Percentiles rank a stretch among this genome's conserved stretches.
phyloP scores from a whole-genome alignment of 2,113 vertebrate genomes.

The Morone saxatilis region DNA sequence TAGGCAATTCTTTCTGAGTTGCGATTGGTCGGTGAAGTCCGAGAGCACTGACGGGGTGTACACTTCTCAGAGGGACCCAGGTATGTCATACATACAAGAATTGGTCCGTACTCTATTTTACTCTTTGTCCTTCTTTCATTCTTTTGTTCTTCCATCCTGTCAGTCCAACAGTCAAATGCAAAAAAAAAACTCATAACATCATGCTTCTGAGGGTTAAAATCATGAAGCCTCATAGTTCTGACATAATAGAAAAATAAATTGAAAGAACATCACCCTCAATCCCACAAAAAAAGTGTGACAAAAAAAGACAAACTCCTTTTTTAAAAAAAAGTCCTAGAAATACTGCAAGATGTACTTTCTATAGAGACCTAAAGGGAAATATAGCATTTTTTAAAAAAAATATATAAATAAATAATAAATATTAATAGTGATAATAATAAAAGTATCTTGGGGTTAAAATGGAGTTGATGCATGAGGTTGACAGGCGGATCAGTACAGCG shows the following conservation, averaged over 20 bases:
- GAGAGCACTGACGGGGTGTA: constrained; percentile 89
- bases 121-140: too few relatives aligned
- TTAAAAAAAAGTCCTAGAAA: background rate
- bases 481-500: background rate
- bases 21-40: constrained; percentile 94
- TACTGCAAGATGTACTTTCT: background rate
- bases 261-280: background rate
- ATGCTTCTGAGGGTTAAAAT: background rate
- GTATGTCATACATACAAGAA: constrained; percentile 74
- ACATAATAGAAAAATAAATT: background rate
- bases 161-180: too few relatives aligned
- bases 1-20: constrained; percentile 94
- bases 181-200: background rate
- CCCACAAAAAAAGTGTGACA: too few relatives aligned
- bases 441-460: too few relatives aligned
- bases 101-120: background rate
- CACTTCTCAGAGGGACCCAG: constrained; percentile 91
- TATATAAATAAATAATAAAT: background rate
- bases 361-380: background rate
- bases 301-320: background rate
- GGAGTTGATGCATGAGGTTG: background rate
- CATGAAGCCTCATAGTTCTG: background rate
- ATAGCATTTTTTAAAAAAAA: background rate
- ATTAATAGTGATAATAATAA: too few relatives aligned
- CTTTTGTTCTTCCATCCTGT: too few relatives aligned